phyloP scores from a whole-genome alignment of 2,888 invertebrate genomes.

The Therioaphis trifolii region DNA sequence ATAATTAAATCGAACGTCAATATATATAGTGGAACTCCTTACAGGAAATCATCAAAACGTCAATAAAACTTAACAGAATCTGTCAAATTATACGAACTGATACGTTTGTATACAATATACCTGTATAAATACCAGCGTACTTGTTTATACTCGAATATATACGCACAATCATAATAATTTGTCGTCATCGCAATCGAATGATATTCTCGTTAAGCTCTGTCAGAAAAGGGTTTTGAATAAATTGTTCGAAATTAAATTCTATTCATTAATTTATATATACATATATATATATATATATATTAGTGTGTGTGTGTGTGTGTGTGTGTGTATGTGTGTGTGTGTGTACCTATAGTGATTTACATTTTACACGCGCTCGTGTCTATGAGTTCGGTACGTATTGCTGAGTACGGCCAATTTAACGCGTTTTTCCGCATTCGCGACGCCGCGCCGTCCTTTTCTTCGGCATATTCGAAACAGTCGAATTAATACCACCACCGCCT shows the following conservation, averaged over 20 bases:
- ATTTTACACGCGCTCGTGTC: too few relatives aligned
- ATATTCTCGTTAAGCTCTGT: neutral
- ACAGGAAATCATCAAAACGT: neutral
- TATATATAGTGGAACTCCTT: neutral
- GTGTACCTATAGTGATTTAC: neutral
- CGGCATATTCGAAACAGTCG: conserved; percentile 21
- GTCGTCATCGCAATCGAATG: neutral
- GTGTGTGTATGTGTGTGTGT: too few relatives aligned
- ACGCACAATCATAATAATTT: neutral
- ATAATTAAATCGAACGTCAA: neutral
- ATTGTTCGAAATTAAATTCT: neutral
- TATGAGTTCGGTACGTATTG: neutral
- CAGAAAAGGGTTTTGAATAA: neutral
- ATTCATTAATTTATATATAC: neutral
- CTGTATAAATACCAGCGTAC: neutral
- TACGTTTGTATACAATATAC: neutral
- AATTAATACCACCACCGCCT: conserved; percentile 36
- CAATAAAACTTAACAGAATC: neutral
- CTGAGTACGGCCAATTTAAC: conserved; percentile 11
- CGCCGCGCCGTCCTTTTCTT: conserved; percentile 5
- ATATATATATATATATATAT: neutral
- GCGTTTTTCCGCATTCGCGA: conserved; percentile 11
- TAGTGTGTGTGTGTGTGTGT: too few relatives aligned
- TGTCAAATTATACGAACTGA: too few relatives aligned
- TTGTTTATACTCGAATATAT: neutral